Percentiles rank a stretch among this genome's conserved stretches.
phyloP scores from a whole-genome alignment of 2,797 vertebrate species.

The Acestrorhynchus altus region DNA sequence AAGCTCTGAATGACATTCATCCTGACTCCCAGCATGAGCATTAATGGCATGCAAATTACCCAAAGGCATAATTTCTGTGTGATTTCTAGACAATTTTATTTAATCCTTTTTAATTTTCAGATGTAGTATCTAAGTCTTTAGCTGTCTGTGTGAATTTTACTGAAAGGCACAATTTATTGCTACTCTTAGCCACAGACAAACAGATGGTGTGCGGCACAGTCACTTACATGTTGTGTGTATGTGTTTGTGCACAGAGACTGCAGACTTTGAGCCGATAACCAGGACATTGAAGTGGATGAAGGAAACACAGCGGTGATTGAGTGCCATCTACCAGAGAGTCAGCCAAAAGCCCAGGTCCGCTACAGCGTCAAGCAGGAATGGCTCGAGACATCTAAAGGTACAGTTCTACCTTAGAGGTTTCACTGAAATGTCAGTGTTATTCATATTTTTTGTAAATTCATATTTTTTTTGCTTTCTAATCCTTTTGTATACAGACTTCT shows the following conservation, averaged over 20 bases:
- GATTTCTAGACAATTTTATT: neutral
- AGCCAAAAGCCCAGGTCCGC: constrained; percentile 97
- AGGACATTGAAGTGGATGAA: constrained; percentile 96
- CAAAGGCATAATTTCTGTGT: too few relatives aligned
- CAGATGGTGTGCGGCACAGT: neutral
- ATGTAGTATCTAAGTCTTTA: too few relatives aligned
- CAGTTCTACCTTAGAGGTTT: neutral
- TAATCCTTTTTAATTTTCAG: neutral
- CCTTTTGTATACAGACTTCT: neutral
- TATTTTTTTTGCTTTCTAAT: neutral
- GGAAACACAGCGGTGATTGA: constrained; percentile 96
- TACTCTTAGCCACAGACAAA: neutral
- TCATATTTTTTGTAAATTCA: too few relatives aligned
- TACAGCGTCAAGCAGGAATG: constrained; percentile 98
- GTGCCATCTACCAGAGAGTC: constrained; percentile 95
- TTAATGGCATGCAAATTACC: neutral
- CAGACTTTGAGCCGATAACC: constrained; percentile 93
- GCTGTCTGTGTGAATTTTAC: neutral
- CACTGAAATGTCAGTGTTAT: neutral
- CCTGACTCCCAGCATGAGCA: neutral
- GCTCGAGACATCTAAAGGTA: constrained; percentile 96
- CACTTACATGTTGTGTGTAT: constrained; percentile 21
- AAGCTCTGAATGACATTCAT: constrained; percentile 26
- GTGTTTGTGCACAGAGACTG: constrained; percentile 81
- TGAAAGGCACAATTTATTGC: neutral